These are phyloP conservation scores for Ellobius talpinus DNA, from an alignment of 2,113 vertebrate species.

Conservation along the genomic window DNA sequence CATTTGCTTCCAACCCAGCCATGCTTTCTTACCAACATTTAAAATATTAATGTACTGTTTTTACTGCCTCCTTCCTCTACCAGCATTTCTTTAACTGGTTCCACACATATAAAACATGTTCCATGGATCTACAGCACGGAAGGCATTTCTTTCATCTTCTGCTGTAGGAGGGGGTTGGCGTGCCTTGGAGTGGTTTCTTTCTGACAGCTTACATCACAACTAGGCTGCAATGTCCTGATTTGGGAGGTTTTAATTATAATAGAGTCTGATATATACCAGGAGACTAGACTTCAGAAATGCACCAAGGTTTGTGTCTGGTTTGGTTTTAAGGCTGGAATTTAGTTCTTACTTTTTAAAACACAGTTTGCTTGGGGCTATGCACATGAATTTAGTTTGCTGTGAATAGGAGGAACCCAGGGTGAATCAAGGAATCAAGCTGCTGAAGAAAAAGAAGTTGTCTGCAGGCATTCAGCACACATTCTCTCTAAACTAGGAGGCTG, in stretches of 20 bases:
- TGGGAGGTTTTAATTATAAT: slow-evolving; percentile 28
- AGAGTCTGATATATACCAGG: neutral
- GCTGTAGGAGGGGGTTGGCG: neutral
- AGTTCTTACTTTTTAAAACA: slow-evolving; percentile 46
- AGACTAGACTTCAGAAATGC: slow-evolving; percentile 46
- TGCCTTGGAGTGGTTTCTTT: neutral
- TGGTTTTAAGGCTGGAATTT: slow-evolving; percentile 29
- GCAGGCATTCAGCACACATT: neutral
- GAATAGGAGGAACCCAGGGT: neutral
- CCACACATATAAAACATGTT: slow-evolving; percentile 60
- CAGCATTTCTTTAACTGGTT: slow-evolving; percentile 22
- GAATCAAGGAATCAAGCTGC: neutral
- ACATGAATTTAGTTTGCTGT: neutral
- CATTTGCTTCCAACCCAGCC: slow-evolving; percentile 57
- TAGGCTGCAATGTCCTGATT: neutral
- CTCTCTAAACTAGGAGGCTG: neutral
- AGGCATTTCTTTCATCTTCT: neutral
- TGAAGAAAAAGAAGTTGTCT: neutral
- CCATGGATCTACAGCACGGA: neutral
- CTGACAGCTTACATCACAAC: slow-evolving; percentile 8
- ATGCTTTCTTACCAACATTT: slow-evolving; percentile 72
- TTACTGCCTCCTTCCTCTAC: slow-evolving; percentile 63
- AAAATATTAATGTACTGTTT: slow-evolving; percentile 72
- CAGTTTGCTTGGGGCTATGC: neutral
- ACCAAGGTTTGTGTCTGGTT: neutral